Evolutionary conservation across 2,113 vertebrate species (phyloP).

Genomic region (Spilogale gracilis): DNA sequence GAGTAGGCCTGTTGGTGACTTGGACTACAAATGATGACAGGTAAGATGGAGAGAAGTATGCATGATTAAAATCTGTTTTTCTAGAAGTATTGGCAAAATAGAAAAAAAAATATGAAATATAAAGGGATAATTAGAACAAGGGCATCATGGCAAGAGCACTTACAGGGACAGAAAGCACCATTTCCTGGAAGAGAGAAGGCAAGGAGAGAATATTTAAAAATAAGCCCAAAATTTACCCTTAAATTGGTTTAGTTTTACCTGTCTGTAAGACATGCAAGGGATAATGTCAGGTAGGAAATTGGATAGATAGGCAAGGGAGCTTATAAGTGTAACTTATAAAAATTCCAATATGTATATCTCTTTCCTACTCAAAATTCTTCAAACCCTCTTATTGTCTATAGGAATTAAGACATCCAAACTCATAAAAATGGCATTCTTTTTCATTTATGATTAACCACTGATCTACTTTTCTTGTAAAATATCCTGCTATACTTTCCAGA

Average conservation of each 20-base stretch:
- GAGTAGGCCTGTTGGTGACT: neutral
- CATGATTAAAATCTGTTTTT: neutral
- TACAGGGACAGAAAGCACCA: neutral
- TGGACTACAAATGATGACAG: neutral
- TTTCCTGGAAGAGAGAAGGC: neutral
- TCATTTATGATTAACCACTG: neutral
- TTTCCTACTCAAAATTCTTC: neutral
- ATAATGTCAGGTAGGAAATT: neutral
- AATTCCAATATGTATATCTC: neutral
- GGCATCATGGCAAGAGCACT: neutral
- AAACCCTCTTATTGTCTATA: neutral
- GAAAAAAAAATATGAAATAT: neutral
- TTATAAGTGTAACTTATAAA: neutral
- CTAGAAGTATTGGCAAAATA: neutral
- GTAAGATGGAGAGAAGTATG: neutral
- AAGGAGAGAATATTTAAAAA: neutral
- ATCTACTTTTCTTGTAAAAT: neutral
- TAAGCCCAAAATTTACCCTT: neutral
- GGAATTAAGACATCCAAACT: neutral
- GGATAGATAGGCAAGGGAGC: neutral
- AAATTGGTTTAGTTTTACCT: neutral
- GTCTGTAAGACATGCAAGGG: neutral
- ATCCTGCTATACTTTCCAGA: neutral
- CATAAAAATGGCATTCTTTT: neutral
- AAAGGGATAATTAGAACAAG: neutral